Conservation (phyloP, 2,888 invertebrate genomes). For the Hydroisotoma schaefferi region DNA sequence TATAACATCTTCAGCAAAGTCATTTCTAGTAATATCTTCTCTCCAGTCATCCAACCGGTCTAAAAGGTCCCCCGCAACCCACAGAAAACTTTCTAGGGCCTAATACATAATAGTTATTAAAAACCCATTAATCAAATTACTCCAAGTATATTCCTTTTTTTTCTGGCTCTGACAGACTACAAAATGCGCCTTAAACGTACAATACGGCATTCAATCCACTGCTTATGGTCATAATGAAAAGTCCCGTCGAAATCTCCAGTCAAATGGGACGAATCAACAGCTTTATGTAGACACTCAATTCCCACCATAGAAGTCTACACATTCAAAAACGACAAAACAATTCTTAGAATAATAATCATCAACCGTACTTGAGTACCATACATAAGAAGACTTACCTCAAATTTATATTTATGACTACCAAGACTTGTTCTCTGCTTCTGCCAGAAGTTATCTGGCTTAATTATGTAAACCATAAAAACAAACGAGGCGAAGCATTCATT, state of each 20-base stretch:
- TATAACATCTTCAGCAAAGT: slow-evolving; percentile 90
- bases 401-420: slow-evolving; percentile 97
- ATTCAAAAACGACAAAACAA: slow-evolving; percentile 27
- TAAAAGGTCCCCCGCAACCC: slow-evolving; percentile 90
- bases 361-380: neutral
- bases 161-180: neutral
- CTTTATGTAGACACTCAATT: slow-evolving; percentile 87
- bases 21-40: slow-evolving; percentile 86
- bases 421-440: slow-evolving; percentile 97
- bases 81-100: slow-evolving; percentile 91
- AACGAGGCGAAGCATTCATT: slow-evolving; percentile 85
- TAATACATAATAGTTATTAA: slow-evolving; percentile 49
- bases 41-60: slow-evolving; percentile 89
- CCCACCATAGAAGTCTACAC: slow-evolving; percentile 93
- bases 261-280: slow-evolving; percentile 87
- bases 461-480: slow-evolving; percentile 92
- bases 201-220: slow-evolving; percentile 93
- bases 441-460: slow-evolving; percentile 99
- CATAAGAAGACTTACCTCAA: slow-evolving; percentile 68
- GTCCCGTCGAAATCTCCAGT: slow-evolving; percentile 92
- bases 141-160: neutral
- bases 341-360: slow-evolving; percentile 1
- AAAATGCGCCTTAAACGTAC: slow-evolving; percentile 51
- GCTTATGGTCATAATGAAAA: slow-evolving; percentile 89
- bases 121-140: neutral